Evolutionary conservation across 2,888 invertebrate species (phyloP), one percentile per base, ranked within the genome.

Genomic region (Aphodius sticticus): DNA sequence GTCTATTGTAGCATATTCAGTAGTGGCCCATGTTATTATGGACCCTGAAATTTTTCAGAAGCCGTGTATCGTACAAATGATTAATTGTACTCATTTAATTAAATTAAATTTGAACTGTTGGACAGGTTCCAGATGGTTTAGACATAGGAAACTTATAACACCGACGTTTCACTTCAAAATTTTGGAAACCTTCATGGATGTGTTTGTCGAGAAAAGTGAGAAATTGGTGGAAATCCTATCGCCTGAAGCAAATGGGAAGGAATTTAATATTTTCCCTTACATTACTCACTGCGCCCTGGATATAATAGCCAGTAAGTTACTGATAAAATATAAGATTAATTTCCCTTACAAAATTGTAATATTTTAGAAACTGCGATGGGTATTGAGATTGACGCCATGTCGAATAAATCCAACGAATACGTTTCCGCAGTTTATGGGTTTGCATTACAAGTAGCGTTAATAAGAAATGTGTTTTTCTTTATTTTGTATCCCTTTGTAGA

Each of bases 301-400:
- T 71, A 80, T 78, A 36, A 80, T 80, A 38, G 75, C 77, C 77
- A 76, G 80, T 80, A 79, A 16, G 53, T 9, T 53, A 53, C 26
- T 26, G 26, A 26, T 53, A 53, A 53, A 53, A 53, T 12, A 53
- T 2, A 1, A 53, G 12, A 9, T 53, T 53, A 3, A 53, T 53
- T 53, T 53, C 4, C 26, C 3, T 26, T 26, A 53, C 6, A 53
- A 53, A 7, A 53, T 9, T 3, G 1, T 53, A 53, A 53, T 53
- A 9, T 53, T 53, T 76, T 90, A 94, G 96, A 96, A 89, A 93
- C 95, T 9, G 94, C 96, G 7, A 96, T 96, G 96, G 96, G 96
- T 0, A 91, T 92, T 14, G 91, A 92, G 37, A 89, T 95, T 0
- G 90, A 94, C 85, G 94, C 95, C 0, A 95, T 96, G 86, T 89